Conservation (phyloP, 2,888 invertebrate species). For the Pteria penguin region DNA sequence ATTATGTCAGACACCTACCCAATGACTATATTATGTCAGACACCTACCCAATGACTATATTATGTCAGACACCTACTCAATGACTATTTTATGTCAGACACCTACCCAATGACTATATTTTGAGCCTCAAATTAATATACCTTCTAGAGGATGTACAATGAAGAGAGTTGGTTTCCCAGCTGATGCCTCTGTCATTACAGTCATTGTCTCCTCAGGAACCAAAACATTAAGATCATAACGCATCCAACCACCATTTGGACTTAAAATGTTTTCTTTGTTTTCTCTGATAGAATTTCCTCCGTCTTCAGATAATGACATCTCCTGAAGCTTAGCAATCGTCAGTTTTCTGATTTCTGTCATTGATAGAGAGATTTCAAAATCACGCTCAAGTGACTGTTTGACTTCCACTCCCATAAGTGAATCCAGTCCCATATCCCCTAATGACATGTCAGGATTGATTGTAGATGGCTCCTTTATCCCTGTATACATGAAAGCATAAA, state of each 20-base stretch:
- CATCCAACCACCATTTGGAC: constrained; percentile 43
- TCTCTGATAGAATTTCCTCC: background rate
- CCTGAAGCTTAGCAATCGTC: constrained; percentile 67
- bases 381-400: constrained; percentile 95
- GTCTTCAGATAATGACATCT: constrained; percentile 33
- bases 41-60: too few relatives aligned
- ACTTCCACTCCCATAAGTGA: constrained; percentile 99
- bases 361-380: constrained; percentile 93
- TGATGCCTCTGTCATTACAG: constrained; percentile 81
- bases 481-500: too few relatives aligned
- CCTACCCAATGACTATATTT: too few relatives aligned
- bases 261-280: background rate
- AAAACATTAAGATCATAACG: constrained; percentile 80
- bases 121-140: too few relatives aligned
- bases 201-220: constrained; percentile 87
- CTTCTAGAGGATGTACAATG: constrained; percentile 79
- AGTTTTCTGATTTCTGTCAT: constrained; percentile 92
- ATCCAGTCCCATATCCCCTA: constrained; percentile 98
- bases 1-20: too few relatives aligned
- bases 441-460: constrained; percentile 87
- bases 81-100: too few relatives aligned
- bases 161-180: constrained; percentile 65
- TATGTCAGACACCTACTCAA: too few relatives aligned
- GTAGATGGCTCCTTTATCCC: constrained; percentile 92
- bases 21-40: too few relatives aligned